Evolutionary conservation across 2,888 invertebrate species (phyloP), one percentile per base, ranked within the genome.

Genomic region (Ormyrus thymus): DNA sequence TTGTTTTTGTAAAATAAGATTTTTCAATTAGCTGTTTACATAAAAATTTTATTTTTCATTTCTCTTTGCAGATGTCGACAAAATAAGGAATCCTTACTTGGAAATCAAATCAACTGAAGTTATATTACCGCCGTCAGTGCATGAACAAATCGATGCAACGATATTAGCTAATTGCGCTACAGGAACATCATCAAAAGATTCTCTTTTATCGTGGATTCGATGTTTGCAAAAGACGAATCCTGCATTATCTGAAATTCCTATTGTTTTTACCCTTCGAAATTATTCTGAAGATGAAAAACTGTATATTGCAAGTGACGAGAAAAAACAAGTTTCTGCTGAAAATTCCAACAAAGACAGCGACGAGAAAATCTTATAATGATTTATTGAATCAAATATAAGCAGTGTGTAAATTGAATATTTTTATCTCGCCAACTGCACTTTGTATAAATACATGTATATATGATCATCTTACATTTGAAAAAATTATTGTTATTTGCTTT

Each of bases 131-230:
- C 93, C 94, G 9, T 94, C 95, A 46, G 94, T 97, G 1, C 98
- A 99, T 88, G 97, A 98, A 88, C 98, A 98, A 90, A 95, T 96
- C 75, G 98, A 98, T 90, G 97, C 97, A 6, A 95, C 95, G 0
- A 95, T 98, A 85, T 93, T 97, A 83, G 95, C 95, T 8, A 92
- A 97, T 70, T 97, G 97, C 91, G 97, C 97, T 46, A 98, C 98
- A 78, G 98, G 98, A 70, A 95, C 96, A 9, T 96, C 96, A 13
- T 95, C 95, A 78, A 94, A 96, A 90, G 97, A 98, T 90, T 98
- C 98, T 0, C 90, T 98, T 7, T 90, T 98, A n/a, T 97, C 97
- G 0, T 98, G 96, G 97, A 94, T 98, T 86, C 93, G 97, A 72
- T 92, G 95, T 85, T 89, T 97, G 82, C 95, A 97, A 89, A 92